phyloP scores from a whole-genome alignment of 1,140 invertebrate genomes.

The Venustaconcha ellipsiformis region DNA sequence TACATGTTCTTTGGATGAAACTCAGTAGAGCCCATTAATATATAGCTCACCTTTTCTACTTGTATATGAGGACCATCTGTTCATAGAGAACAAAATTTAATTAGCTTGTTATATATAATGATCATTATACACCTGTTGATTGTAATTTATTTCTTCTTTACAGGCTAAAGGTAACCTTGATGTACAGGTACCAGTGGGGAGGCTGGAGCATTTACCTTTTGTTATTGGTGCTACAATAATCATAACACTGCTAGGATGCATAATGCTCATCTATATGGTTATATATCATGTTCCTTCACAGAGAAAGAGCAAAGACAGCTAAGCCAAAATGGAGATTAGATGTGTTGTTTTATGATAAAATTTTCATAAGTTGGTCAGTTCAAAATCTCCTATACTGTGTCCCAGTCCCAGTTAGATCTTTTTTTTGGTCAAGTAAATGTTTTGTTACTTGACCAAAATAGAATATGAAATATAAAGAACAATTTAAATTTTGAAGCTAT shows the following conservation, averaged over 20 bases:
- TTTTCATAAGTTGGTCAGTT: too few relatives aligned
- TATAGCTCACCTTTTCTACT: background rate
- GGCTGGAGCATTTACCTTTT: conserved; percentile 4
- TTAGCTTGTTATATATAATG: background rate
- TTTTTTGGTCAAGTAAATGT: too few relatives aligned
- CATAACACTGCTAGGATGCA: conserved; percentile 6
- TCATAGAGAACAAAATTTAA: background rate
- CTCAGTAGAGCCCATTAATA: background rate
- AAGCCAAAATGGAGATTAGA: background rate
- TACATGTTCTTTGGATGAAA: background rate
- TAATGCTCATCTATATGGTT: conserved; percentile 1
- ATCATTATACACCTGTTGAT: too few relatives aligned
- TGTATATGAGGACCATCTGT: background rate
- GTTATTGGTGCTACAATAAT: conserved; percentile 9
- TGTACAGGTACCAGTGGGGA: conserved; percentile 18
- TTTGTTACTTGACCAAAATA: too few relatives aligned
- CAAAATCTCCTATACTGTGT: too few relatives aligned
- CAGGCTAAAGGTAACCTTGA: conserved; percentile 3
- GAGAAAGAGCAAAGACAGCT: conserved; percentile 12
- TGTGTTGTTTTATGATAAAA: too few relatives aligned
- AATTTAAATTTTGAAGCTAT: too few relatives aligned
- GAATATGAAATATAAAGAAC: too few relatives aligned
- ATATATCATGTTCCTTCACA: background rate
- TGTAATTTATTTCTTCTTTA: background rate
- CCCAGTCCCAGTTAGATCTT: too few relatives aligned